Conservation (phyloP, 2,113 vertebrate species). For the Felis chaus region DNA sequence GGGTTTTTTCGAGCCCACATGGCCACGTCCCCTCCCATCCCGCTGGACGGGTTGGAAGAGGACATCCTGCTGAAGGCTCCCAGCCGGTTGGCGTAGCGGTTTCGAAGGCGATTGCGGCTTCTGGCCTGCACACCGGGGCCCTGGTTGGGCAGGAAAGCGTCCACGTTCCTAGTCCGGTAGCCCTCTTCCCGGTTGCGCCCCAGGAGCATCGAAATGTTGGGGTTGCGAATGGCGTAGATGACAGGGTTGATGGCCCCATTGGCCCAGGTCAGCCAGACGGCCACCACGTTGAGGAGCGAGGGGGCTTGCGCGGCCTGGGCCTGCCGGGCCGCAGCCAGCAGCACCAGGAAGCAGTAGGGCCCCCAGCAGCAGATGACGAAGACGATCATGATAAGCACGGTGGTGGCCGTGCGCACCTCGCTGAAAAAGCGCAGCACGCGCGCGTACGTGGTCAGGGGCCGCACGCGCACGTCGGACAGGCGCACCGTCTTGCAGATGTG, state of each 20-base stretch:
- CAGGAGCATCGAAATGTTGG: slow-evolving; percentile 92
- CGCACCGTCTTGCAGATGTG: slow-evolving; percentile 94
- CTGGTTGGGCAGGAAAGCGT: slow-evolving; percentile 84
- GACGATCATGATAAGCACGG: slow-evolving; percentile 95
- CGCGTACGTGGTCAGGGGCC: slow-evolving; percentile 92
- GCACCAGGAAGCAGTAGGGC: slow-evolving; percentile 93
- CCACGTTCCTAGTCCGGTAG: slow-evolving; percentile 93
- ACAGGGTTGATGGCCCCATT: slow-evolving; percentile 96
- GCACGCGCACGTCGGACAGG: slow-evolving; percentile 91
- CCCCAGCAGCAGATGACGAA: slow-evolving; percentile 96
- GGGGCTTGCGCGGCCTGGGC: slow-evolving; percentile 85
- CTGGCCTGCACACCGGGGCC: slow-evolving; percentile 77
- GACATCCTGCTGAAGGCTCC: slow-evolving; percentile 82
- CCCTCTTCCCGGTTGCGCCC: slow-evolving; percentile 92
- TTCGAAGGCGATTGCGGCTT: slow-evolving; percentile 83
- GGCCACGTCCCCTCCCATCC: slow-evolving; percentile 85
- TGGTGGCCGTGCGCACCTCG: slow-evolving; percentile 95
- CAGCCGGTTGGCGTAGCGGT: slow-evolving; percentile 85
- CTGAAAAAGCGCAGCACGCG: slow-evolving; percentile 92
- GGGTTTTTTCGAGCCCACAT: slow-evolving; percentile 97
- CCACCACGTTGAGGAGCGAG: slow-evolving; percentile 90
- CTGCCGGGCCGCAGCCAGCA: slow-evolving; percentile 81
- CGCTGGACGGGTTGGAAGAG: slow-evolving; percentile 85
- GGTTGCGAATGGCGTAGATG: slow-evolving; percentile 95
- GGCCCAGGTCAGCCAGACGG: slow-evolving; percentile 95